Evolutionary conservation across 2,797 vertebrate genomes (phyloP), one percentile per base, ranked within the genome.

Genomic region (Hippopotamyrus pictus): DNA sequence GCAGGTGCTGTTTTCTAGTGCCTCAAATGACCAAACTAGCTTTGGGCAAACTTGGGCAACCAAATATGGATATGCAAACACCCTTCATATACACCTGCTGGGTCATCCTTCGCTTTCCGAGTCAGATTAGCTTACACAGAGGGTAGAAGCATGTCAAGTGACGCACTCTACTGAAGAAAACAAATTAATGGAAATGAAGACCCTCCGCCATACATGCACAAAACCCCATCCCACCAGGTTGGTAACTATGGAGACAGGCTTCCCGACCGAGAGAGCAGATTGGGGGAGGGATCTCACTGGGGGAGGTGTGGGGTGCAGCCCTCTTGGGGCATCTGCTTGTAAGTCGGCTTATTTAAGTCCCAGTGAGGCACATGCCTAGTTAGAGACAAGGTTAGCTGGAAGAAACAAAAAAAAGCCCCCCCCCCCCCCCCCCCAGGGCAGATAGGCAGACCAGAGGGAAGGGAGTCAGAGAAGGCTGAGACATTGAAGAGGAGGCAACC

Each of bases 201-300:
- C 54, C 54, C 57, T 88, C 57, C n/a, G 9, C 41, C 3, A 44
- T 41, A 65, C 37, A 65, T 14, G 54, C 86, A 62, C 33, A 87
- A 73, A 59, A 88, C 86, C 54, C n/a, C 54, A 88, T 65, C 54
- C 86, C 59, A 37, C 41, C 86, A 88, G 33, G 57, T 25, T 22
- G 86, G 86, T 88, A 88, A 88, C 86, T 88, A 88, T 88, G 86
- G 86, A 88, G 86, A 88, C 86, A 44, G 86, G 86, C 54, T 46
- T 88, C 86, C 54, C 51, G 41, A 88, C 86, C 57, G 57, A 88
- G 86, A 65, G 57, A 44, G 54, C 86, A 88, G 86, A 88, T 65
- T 62, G 57, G 86, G 57, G 85, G 85, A 86, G 85, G 86, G 57
- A 69, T 88, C 86, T 88, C 86, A 22, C 57, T 65, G 57, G 41